phyloP scores from a whole-genome alignment of 2,797 vertebrate species.

The Perodicticus potto region DNA sequence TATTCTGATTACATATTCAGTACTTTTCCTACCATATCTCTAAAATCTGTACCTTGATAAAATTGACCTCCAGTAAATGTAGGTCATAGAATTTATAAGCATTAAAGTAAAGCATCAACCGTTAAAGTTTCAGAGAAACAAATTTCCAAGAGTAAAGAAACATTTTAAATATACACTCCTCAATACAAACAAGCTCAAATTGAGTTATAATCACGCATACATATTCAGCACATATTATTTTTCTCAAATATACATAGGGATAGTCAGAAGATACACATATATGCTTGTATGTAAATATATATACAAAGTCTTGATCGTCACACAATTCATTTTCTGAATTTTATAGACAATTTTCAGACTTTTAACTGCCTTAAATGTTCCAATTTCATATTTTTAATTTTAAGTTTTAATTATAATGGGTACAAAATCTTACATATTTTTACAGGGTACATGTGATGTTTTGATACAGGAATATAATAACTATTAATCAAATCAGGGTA shows the following conservation, averaged over 20 bases:
- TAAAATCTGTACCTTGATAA: not conserved
- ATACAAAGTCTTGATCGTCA: not conserved
- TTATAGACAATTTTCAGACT: not conserved
- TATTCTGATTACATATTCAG: not conserved
- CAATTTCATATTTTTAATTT: not conserved
- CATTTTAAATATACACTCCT: not conserved
- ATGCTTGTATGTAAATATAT: not conserved
- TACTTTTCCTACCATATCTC: not conserved
- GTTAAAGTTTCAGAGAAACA: not conserved
- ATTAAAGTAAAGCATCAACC: not conserved
- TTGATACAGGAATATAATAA: not conserved
- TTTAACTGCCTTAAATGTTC: not conserved
- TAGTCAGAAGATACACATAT: not conserved
- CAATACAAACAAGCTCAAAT: not conserved
- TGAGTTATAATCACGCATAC: not conserved
- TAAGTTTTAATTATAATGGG: not conserved
- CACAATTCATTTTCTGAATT: not conserved
- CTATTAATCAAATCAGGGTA: not conserved
- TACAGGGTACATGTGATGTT: not conserved
- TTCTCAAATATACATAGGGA: not conserved
- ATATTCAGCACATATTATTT: not conserved
- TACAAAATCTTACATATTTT: not conserved
- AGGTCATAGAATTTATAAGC: not conserved
- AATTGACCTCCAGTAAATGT: not conserved
- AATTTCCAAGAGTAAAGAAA: not conserved